Evolutionary conservation across 2,888 invertebrate species (phyloP).

Genomic region (Hemaris fuciformis): DNA sequence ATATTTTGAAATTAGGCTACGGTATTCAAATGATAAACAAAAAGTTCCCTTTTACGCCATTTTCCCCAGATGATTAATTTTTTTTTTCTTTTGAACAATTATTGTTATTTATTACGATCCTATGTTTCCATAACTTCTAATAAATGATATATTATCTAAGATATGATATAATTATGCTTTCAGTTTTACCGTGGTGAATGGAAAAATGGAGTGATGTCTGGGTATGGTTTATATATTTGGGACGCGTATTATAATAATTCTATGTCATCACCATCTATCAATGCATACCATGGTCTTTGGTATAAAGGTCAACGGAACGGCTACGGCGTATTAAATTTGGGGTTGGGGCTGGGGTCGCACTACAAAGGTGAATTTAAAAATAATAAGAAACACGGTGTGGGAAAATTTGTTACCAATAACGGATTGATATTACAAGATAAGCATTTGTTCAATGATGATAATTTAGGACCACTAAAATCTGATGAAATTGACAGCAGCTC

Average conservation of each 20-base stretch:
- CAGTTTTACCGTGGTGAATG: slow-evolving; percentile 83
- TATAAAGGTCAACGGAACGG: slow-evolving; percentile 77
- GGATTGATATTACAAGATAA: slow-evolving; percentile 73
- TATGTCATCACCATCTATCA: slow-evolving; percentile 77
- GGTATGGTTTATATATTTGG: slow-evolving; percentile 83
- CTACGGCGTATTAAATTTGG: slow-evolving; percentile 71
- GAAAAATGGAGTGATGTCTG: slow-evolving; percentile 79
- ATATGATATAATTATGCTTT: slow-evolving; percentile 18
- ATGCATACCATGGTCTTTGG: slow-evolving; percentile 80
- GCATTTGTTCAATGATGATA: slow-evolving; percentile 77
- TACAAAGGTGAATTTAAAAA: slow-evolving; percentile 79
- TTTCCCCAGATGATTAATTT: no score
- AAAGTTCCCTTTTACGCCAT: no score
- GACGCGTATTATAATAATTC: slow-evolving; percentile 72
- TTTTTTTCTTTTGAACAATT: no score
- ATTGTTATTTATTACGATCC: no score
- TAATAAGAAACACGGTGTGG: slow-evolving; percentile 81
- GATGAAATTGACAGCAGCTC: slow-evolving; percentile 27
- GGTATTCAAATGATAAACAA: no score
- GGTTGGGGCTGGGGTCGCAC: slow-evolving; percentile 76
- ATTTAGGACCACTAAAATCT: slow-evolving; percentile 49
- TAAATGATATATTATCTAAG: background rate
- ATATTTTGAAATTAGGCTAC: no score
- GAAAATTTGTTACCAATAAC: slow-evolving; percentile 79
- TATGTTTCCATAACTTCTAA: background rate